Percentiles rank a stretch among this genome's conserved stretches.
These are phyloP conservation scores for Callitettix versicolor DNA, from an alignment of 1,140 invertebrate species.

Conservation along the genomic window DNA sequence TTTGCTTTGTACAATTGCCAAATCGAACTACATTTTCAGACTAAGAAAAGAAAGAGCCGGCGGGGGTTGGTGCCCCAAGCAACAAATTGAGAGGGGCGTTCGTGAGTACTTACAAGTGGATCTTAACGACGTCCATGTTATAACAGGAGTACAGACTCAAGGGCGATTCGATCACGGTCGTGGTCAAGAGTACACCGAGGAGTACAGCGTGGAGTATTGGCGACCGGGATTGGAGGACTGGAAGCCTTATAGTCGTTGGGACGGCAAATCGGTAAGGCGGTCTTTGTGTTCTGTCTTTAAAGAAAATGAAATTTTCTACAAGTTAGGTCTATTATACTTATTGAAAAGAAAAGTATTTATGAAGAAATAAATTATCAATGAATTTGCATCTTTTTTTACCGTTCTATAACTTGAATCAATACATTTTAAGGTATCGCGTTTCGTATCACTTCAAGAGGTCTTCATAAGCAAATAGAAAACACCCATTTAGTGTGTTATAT, in stretches of 20 bases:
- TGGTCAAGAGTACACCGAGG: slow-evolving; percentile 82
- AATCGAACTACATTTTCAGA: slow-evolving; percentile 52
- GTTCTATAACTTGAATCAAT: no score
- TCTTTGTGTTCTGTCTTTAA: neutral
- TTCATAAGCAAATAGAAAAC: no score
- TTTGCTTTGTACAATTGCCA: no score
- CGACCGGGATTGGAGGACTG: slow-evolving; percentile 51
- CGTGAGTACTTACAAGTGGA: slow-evolving; percentile 86
- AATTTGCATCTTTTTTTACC: no score
- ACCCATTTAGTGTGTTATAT: no score
- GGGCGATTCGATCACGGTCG: slow-evolving; percentile 89
- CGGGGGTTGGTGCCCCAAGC: slow-evolving; percentile 91
- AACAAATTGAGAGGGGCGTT: slow-evolving; percentile 71
- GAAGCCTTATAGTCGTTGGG: slow-evolving; percentile 25
- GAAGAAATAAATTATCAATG: no score
- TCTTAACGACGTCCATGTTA: slow-evolving; percentile 60
- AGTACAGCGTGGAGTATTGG: slow-evolving; percentile 87
- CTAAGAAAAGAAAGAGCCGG: slow-evolving; percentile 77
- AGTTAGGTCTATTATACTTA: no score
- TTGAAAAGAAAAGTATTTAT: no score
- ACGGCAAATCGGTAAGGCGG: slow-evolving; percentile 27
- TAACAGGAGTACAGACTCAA: slow-evolving; percentile 77
- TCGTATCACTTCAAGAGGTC: no score
- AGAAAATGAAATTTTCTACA: neutral
- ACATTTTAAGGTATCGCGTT: no score